These are phyloP conservation scores for Perccottus glenii DNA, from an alignment of 2,113 vertebrate genomes.

Conservation along the genomic window DNA sequence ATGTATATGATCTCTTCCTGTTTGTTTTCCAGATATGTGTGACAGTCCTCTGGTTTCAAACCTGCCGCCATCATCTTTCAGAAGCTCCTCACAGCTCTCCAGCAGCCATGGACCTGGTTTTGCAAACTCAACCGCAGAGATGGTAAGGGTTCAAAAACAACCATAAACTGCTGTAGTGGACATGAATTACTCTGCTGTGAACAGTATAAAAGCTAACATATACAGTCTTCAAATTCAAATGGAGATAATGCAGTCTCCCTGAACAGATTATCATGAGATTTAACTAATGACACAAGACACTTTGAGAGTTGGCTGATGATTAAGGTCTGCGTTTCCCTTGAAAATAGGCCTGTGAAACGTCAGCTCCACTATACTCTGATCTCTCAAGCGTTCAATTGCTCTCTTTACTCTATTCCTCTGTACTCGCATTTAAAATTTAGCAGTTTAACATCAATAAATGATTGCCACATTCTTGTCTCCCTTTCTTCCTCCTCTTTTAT, in stretches of 20 bases:
- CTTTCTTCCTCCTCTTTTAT: neutral
- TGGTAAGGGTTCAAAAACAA: slow-evolving; percentile 78
- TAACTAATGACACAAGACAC: slow-evolving; percentile 1
- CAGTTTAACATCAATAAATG: slow-evolving; percentile 53
- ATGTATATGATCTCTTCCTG: neutral
- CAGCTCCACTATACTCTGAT: neutral
- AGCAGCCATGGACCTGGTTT: slow-evolving; percentile 83
- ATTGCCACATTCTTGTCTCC: slow-evolving; percentile 26
- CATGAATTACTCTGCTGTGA: too few species aligned
- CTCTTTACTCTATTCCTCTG: neutral
- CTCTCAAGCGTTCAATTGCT: neutral
- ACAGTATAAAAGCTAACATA: too few species aligned
- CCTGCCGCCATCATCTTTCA: slow-evolving; percentile 85
- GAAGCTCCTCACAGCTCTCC: slow-evolving; percentile 88
- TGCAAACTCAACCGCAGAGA: slow-evolving; percentile 89
- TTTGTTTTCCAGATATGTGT: slow-evolving; percentile 83
- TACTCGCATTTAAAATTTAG: slow-evolving; percentile 49
- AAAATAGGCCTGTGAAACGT: slow-evolving; percentile 1
- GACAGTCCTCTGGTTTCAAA: slow-evolving; percentile 84
- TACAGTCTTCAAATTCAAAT: too few species aligned
- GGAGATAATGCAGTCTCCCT: too few species aligned
- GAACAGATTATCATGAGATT: neutral
- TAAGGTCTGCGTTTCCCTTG: neutral
- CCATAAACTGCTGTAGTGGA: neutral
- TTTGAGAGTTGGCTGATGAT: neutral